Evolutionary conservation across 2,888 invertebrate species (phyloP), one percentile per base, ranked within the genome.

Genomic region (Drosophila planitibia): DNA sequence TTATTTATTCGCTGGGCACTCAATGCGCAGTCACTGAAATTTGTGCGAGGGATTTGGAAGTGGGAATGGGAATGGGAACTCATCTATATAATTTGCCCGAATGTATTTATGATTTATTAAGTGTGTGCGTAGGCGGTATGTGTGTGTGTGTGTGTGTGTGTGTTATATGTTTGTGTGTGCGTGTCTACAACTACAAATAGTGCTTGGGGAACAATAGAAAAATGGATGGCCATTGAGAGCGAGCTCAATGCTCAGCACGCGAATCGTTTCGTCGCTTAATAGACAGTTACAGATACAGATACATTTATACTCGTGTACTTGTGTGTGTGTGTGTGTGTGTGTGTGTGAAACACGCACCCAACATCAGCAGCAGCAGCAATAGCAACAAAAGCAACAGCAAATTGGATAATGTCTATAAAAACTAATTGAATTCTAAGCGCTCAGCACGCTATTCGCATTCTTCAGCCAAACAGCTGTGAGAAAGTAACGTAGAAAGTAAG

Each of bases 401-500:
- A 87, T 87, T 87, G 87, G 87, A 87, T 87, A 87, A 87, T 91
- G 87, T 87, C 91, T 87, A 87, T 87, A 87, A 87, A 87, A 87
- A 91, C 87, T 87, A 87, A 87, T 87, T 91, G 87, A 87, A 87
- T 87, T 91, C 91, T 87, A 87, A 87, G 91, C 87, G 91, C 87
- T 87, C 85, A 66, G 76, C 86, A 86, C 86, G 90, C 88, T 81
- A 82, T 82, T 79, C 82, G 82, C 82, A 82, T 79, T 80, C 82
- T 79, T 79, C 70, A 52, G 7, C 71, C 83, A 83, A 83, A 76
- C 90, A 79, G 79, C 89, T 86, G 86, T 90, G 87, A 83, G 89
- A 81, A 81, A 73, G 74, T 71, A 64, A 69, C 58, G 61, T 67
- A 79, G 75, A 79, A 82, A 82, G 75, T 82, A 69, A 44, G 69